A percentile compares a stretch with the other conserved stretches of the same genome.
phyloP scores from a whole-genome alignment of 2,888 invertebrate species.

The Scaeva pyrastri region DNA sequence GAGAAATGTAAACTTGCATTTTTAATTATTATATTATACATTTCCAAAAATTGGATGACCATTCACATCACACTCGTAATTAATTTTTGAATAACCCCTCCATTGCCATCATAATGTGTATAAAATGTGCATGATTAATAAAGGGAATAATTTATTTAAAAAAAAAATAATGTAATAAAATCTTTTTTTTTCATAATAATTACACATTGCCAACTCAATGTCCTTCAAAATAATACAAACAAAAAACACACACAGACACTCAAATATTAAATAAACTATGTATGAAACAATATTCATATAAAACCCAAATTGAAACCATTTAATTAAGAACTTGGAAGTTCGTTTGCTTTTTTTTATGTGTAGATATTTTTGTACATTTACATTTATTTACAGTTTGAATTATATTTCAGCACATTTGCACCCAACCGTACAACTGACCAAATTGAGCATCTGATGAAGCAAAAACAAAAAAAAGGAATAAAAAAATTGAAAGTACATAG shows the following conservation, averaged over 20 bases:
- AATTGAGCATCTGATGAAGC: conserved; percentile 22
- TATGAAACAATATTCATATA: conserved; percentile 11
- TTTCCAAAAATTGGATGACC: not conserved
- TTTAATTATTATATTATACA: not conserved
- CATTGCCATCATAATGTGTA: not conserved
- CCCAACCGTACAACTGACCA: conserved; percentile 44
- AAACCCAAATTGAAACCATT: conserved; percentile 38
- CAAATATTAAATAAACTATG: conserved; percentile 3
- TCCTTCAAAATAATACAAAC: not conserved
- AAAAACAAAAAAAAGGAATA: conserved; percentile 16
- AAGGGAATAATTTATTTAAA: not conserved
- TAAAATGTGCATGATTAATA: not conserved
- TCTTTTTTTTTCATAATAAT: not conserved
- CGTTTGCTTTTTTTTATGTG: not conserved
- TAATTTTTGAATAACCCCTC: not conserved
- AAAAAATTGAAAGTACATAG: not conserved
- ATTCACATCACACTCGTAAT: not conserved
- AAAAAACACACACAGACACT: not conserved
- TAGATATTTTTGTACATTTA: conserved; percentile 15
- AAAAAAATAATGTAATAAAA: not conserved
- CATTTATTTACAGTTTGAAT: conserved; percentile 40
- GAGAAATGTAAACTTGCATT: no score
- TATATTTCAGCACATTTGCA: conserved; percentile 65
- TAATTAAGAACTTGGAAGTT: conserved; percentile 21
- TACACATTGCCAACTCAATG: conserved; percentile 10